phyloP scores from a whole-genome alignment of 2,797 vertebrate species.

The Bucorvus abyssinicus region DNA sequence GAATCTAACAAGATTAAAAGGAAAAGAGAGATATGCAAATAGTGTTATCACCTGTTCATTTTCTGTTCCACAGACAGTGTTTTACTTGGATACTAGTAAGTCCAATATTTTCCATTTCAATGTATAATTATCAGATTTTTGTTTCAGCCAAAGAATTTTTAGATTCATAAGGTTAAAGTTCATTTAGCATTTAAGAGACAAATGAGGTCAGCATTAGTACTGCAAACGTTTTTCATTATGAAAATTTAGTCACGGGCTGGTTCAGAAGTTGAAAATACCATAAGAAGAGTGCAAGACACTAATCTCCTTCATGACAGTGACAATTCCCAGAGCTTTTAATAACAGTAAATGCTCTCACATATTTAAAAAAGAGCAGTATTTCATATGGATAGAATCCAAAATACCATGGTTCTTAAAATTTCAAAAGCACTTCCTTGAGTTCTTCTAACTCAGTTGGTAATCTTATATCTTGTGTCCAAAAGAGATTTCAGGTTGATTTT shows the following conservation, averaged over 20 bases:
- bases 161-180: constrained; percentile 38
- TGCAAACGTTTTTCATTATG: constrained; percentile 47
- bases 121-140: neutral
- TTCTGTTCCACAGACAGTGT: constrained; percentile 30
- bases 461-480: neutral
- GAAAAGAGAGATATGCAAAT: constrained; percentile 2
- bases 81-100: constrained; percentile 53
- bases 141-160: neutral
- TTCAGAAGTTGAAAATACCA: constrained; percentile 67
- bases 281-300: constrained; percentile 11
- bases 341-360: constrained; percentile 16
- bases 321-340: constrained; percentile 56
- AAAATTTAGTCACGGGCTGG: constrained; percentile 42
- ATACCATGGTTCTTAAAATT: constrained; percentile 9
- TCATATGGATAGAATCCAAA: constrained; percentile 42
- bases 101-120: neutral
- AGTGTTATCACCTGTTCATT: constrained; percentile 44
- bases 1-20: constrained; percentile 37
- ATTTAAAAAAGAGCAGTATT: constrained; percentile 49
- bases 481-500: constrained; percentile 32
- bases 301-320: constrained; percentile 56
- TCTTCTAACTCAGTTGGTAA: neutral
- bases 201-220: constrained; percentile 37
- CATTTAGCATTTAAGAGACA: constrained; percentile 34
- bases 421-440: neutral